Percentiles rank a stretch among this genome's conserved stretches.
These are phyloP conservation scores for Cheilosia pagana DNA, from an alignment of 2,888 invertebrate genomes.

Conservation along the genomic window DNA sequence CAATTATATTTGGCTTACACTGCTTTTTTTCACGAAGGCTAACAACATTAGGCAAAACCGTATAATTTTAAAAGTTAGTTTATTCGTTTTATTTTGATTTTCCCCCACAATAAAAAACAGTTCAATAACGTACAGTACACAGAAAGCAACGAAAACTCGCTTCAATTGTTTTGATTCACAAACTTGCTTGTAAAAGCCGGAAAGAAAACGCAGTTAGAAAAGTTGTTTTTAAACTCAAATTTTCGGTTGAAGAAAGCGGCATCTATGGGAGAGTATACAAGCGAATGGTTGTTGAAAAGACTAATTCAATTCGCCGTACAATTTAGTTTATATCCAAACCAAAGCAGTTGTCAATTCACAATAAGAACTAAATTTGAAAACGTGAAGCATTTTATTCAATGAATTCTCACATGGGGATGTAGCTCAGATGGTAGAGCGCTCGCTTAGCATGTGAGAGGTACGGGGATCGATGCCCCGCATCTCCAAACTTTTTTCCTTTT, in stretches of 20 bases:
- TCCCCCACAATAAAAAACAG: too few relatives aligned
- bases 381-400: not conserved
- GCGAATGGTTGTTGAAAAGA: not conserved
- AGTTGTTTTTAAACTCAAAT: not conserved
- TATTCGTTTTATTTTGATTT: too few relatives aligned
- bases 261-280: not conserved
- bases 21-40: too few relatives aligned
- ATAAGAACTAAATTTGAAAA: not conserved
- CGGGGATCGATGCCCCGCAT: conserved; percentile 84
- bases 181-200: too few relatives aligned
- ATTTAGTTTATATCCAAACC: not conserved
- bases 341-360: not conserved
- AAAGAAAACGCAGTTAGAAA: too few relatives aligned
- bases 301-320: conserved; percentile 7
- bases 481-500: conserved; percentile 61
- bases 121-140: too few relatives aligned
- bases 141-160: too few relatives aligned
- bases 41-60: too few relatives aligned
- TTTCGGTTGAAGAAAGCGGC: not conserved
- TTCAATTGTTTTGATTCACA: too few relatives aligned
- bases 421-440: conserved; percentile 86
- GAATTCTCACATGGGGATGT: conserved; percentile 77
- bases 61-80: too few relatives aligned
- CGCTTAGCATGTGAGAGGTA: conserved; percentile 86
- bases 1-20: too few relatives aligned